Evolutionary conservation across 2,888 invertebrate species (phyloP).

Genomic region (Xestia xanthographa): DNA sequence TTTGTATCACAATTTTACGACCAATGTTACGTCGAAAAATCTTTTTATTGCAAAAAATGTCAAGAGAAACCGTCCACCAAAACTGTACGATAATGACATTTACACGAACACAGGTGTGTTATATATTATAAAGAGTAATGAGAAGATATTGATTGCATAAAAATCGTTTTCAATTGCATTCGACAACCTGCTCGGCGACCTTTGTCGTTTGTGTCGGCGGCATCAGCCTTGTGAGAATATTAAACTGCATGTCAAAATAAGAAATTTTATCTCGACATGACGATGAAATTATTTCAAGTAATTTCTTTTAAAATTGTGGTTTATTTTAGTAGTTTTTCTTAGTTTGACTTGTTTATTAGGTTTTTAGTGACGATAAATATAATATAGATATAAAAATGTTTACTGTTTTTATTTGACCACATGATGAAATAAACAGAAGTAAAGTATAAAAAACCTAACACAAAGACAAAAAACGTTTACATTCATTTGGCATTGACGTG

Average conservation of each 20-base stretch:
- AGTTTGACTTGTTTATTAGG: conserved; percentile 1
- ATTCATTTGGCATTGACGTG: conserved; percentile 56
- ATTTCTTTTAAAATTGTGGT: conserved; percentile 11
- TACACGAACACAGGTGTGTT: conserved; percentile 74
- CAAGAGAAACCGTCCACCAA: conserved; percentile 59
- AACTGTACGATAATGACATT: conserved; percentile 71
- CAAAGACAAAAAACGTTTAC: conserved; percentile 39
- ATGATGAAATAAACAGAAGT: conserved; percentile 14
- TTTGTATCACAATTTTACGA: conserved; percentile 24
- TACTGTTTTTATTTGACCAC: neutral
- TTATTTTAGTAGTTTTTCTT: neutral
- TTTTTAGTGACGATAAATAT: neutral
- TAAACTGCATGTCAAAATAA: conserved; percentile 69
- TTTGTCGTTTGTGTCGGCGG: conserved; percentile 76
- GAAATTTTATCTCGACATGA: conserved; percentile 56
- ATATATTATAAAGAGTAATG: conserved; percentile 77
- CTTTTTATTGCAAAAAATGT: conserved; percentile 28
- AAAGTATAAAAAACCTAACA: conserved; percentile 37
- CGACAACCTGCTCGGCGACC: conserved; percentile 81
- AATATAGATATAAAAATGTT: neutral
- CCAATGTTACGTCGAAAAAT: conserved; percentile 28
- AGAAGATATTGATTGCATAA: conserved; percentile 81
- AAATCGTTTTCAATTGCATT: conserved; percentile 79
- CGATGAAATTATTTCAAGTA: conserved; percentile 51
- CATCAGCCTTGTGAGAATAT: conserved; percentile 63